Evolutionary conservation across 2,888 invertebrate genomes (phyloP).

Genomic region (Noctua comes): DNA sequence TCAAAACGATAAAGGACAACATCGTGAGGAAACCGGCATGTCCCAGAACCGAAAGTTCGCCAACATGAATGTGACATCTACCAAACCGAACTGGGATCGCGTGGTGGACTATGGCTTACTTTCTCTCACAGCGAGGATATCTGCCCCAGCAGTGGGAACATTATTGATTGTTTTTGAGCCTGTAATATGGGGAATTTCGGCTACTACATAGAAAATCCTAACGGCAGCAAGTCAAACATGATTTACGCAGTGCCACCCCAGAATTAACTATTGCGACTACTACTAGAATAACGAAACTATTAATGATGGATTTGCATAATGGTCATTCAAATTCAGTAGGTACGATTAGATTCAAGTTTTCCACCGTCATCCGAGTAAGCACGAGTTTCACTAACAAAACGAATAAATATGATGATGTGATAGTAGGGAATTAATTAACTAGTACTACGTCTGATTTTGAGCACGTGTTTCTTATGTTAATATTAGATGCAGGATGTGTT

Average conservation of each 20-base stretch:
- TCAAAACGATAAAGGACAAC: not conserved
- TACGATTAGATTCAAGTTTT: not conserved
- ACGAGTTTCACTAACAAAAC: not conserved
- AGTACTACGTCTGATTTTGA: conserved; percentile 34
- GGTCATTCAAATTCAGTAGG: not conserved
- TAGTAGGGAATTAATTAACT: conserved; percentile 26
- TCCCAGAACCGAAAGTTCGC: not conserved
- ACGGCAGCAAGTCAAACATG: not conserved
- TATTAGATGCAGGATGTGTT: conserved; percentile 37
- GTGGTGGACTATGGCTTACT: not conserved
- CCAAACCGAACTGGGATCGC: not conserved
- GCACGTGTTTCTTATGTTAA: conserved; percentile 28
- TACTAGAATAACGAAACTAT: not conserved
- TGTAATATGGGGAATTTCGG: not conserved
- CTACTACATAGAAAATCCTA: not conserved
- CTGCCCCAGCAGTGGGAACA: not conserved
- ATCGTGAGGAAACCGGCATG: not conserved
- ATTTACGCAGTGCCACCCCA: not conserved
- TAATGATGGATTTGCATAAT: not conserved
- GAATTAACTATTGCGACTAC: not conserved
- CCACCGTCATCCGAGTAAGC: not conserved
- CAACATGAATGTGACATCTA: not conserved
- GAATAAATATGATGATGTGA: conserved; percentile 11
- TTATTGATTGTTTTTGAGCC: not conserved
- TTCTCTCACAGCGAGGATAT: not conserved